These are phyloP conservation scores for Ornithorhynchus anatinus DNA, from an alignment of 2,113 vertebrate species.

Conservation along the genomic window DNA sequence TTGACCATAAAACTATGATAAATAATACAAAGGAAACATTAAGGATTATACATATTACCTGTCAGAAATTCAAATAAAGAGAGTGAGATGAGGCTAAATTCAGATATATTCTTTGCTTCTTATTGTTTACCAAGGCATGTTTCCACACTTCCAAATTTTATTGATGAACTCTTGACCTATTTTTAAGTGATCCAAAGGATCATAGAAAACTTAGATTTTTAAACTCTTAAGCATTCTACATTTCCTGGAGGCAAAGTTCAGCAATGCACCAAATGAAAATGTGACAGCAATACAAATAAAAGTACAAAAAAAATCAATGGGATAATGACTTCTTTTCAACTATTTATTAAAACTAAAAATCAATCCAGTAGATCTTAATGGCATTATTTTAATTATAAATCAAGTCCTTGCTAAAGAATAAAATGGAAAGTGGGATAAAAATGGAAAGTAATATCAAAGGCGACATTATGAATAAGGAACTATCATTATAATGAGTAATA, in stretches of 20 bases:
- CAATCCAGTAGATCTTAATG: conserved; percentile 20
- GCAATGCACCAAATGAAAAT: background rate
- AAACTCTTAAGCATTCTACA: conserved; percentile 2
- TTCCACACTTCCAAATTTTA: too few species aligned
- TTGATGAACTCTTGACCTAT: too few species aligned
- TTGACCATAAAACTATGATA: too few species aligned
- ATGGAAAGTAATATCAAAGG: background rate
- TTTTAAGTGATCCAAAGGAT: background rate
- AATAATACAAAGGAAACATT: too few species aligned
- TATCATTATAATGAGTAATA: too few species aligned
- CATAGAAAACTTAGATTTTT: background rate
- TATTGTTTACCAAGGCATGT: too few species aligned
- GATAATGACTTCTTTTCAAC: conserved; percentile 39
- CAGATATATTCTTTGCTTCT: too few species aligned
- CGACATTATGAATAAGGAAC: conserved; percentile 2
- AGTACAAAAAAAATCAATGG: background rate
- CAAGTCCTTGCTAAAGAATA: conserved; percentile 22
- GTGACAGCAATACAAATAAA: conserved; percentile 14
- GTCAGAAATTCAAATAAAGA: too few species aligned
- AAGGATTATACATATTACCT: too few species aligned
- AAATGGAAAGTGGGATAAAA: conserved; percentile 9
- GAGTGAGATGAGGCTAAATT: too few species aligned
- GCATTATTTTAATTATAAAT: conserved; percentile 35
- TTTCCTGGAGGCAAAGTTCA: conserved; percentile 12
- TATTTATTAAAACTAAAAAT: conserved; percentile 32